Percentiles rank a stretch among this genome's conserved stretches.
Evolutionary conservation across 2,113 vertebrate species (phyloP).

Genomic region (Phaethon lepturus): DNA sequence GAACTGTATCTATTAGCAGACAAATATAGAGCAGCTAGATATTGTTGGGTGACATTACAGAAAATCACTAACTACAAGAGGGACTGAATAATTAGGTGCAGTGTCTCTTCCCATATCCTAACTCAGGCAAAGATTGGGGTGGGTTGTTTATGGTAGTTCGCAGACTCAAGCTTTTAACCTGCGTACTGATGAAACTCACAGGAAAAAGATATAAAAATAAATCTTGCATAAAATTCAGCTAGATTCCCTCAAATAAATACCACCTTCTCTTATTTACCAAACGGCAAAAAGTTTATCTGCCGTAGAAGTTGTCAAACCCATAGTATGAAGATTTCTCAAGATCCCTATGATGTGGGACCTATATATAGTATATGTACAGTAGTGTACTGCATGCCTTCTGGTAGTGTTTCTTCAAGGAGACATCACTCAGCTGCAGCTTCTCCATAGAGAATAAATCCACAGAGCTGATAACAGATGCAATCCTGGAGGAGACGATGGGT

Average conservation of each 20-base stretch:
- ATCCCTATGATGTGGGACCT: neutral
- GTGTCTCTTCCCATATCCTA: neutral
- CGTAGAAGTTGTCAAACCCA: neutral
- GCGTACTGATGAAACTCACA: neutral
- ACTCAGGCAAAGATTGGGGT: neutral
- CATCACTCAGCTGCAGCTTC: neutral
- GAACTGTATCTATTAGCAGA: neutral
- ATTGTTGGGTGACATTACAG: neutral
- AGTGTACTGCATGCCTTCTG: rapidly evolving
- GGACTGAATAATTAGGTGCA: neutral
- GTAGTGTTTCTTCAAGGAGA: neutral
- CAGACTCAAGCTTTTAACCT: neutral
- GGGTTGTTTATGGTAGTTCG: neutral
- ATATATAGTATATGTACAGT: too few species aligned
- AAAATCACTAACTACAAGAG: neutral
- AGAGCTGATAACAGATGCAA: neutral
- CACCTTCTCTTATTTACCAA: neutral
- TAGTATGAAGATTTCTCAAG: neutral
- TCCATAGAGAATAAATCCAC: neutral
- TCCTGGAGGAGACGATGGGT: neutral
- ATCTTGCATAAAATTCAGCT: neutral
- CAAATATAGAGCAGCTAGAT: neutral
- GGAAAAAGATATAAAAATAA: neutral
- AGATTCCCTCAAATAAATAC: neutral
- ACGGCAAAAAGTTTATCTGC: neutral